phyloP scores from a whole-genome alignment of 2,888 invertebrate species.

The Gonocerus acuteangulatus region DNA sequence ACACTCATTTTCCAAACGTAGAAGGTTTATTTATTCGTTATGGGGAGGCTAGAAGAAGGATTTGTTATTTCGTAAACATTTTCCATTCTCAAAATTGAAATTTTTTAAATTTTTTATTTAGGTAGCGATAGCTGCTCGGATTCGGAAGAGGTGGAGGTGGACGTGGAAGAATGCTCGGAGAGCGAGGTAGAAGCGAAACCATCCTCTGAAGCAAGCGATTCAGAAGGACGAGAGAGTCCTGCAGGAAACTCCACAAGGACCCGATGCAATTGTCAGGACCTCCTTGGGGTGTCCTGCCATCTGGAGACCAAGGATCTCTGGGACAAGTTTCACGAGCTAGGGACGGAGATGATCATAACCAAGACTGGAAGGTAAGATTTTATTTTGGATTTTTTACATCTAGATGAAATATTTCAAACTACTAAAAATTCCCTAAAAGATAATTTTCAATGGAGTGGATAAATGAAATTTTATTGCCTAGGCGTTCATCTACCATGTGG shows the following conservation, averaged over 20 bases:
- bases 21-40: too few relatives aligned
- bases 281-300: constrained; percentile 59
- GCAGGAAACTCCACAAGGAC: constrained; percentile 5
- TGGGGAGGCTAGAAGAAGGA: too few relatives aligned
- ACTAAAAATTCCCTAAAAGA: too few relatives aligned
- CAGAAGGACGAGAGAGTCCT: constrained; percentile 32
- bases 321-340: constrained; percentile 70
- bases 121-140: constrained; percentile 51
- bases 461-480: too few relatives aligned
- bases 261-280: constrained; percentile 56
- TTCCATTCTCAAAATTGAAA: too few relatives aligned
- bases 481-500: too few relatives aligned
- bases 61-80: too few relatives aligned
- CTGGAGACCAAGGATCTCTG: constrained; percentile 74
- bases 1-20: too few relatives aligned
- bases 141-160: constrained; percentile 62
- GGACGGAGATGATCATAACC: constrained; percentile 80
- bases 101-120: too few relatives aligned
- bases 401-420: neutral
- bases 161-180: constrained; percentile 64
- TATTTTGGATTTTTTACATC: too few relatives aligned
- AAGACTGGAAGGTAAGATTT: constrained; percentile 68
- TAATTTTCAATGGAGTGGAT: too few relatives aligned
- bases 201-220: constrained; percentile 27
- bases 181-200: constrained; percentile 49